Conservation (phyloP, 2,113 vertebrate genomes). For the Potamarius usumacintae region DNA sequence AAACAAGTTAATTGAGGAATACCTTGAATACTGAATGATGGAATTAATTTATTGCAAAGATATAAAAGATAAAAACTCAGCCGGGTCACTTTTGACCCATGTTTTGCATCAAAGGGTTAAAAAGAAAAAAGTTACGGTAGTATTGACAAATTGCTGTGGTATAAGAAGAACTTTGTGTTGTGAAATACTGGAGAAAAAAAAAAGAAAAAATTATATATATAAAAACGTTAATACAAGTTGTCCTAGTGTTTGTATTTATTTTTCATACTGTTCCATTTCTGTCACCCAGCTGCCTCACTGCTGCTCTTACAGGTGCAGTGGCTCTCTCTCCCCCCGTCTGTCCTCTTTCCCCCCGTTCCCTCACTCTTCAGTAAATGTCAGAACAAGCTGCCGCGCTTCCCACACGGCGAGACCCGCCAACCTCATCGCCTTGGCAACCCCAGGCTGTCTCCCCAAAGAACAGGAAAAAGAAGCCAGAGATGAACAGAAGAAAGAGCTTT, state of each 20-base stretch:
- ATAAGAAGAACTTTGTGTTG: neutral
- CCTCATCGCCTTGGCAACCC: slow-evolving; percentile 78
- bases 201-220: neutral
- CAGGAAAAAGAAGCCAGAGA: slow-evolving; percentile 69
- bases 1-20: too few species aligned
- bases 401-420: slow-evolving; percentile 76
- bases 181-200: neutral
- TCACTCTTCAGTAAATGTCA: slow-evolving; percentile 77
- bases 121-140: neutral
- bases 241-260: neutral
- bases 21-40: too few species aligned
- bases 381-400: slow-evolving; percentile 78
- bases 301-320: slow-evolving; percentile 63
- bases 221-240: neutral
- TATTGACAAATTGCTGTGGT: neutral
- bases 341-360: slow-evolving; percentile 46
- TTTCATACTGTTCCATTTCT: slow-evolving; percentile 22
- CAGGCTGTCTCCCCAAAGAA: slow-evolving; percentile 62
- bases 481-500: slow-evolving; percentile 75
- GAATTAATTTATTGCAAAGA: too few species aligned
- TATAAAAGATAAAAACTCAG: too few species aligned
- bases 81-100: too few species aligned
- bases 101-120: neutral
- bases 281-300: slow-evolving; percentile 22
- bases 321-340: slow-evolving; percentile 25